Evolutionary conservation across 2,113 vertebrate genomes (phyloP).

Genomic region (Corythaeola cristata): DNA sequence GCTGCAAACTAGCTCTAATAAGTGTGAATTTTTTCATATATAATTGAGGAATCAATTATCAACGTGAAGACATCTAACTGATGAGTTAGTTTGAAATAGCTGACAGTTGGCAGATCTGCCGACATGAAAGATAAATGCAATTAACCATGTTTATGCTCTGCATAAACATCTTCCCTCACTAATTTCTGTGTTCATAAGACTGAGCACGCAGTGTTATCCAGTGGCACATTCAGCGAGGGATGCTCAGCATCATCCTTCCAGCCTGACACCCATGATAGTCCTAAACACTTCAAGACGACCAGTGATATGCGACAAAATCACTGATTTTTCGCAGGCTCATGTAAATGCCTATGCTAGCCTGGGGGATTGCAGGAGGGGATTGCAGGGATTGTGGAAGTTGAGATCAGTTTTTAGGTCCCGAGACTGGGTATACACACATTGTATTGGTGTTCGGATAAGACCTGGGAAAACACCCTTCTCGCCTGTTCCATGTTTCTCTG

Average conservation of each 20-base stretch:
- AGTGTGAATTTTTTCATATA: slow-evolving; percentile 20
- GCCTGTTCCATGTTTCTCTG: fast-evolving
- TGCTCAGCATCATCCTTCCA: not conserved
- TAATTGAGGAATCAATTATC: slow-evolving; percentile 57
- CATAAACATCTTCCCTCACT: not conserved
- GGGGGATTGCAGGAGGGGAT: too few relatives aligned
- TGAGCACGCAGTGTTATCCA: not conserved
- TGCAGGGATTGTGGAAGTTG: not conserved
- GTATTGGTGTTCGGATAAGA: not conserved
- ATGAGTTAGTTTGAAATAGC: slow-evolving; percentile 37
- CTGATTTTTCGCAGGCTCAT: not conserved
- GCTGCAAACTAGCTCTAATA: slow-evolving; percentile 21
- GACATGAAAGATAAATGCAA: slow-evolving; percentile 53
- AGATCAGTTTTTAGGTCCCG: not conserved
- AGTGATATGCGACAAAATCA: not conserved
- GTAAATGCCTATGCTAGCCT: not conserved
- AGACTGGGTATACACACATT: not conserved
- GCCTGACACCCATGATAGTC: fast-evolving
- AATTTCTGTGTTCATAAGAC: not conserved
- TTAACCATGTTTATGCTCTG: slow-evolving; percentile 40
- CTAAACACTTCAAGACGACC: not conserved
- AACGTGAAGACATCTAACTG: not conserved
- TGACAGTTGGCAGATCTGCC: slow-evolving; percentile 36
- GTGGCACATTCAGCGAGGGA: not conserved
- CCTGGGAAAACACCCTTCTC: not conserved